A percentile compares a stretch with the other conserved stretches of the same genome.
Evolutionary conservation across 2,888 invertebrate genomes (phyloP).

Genomic region (Resseliella maxima): DNA sequence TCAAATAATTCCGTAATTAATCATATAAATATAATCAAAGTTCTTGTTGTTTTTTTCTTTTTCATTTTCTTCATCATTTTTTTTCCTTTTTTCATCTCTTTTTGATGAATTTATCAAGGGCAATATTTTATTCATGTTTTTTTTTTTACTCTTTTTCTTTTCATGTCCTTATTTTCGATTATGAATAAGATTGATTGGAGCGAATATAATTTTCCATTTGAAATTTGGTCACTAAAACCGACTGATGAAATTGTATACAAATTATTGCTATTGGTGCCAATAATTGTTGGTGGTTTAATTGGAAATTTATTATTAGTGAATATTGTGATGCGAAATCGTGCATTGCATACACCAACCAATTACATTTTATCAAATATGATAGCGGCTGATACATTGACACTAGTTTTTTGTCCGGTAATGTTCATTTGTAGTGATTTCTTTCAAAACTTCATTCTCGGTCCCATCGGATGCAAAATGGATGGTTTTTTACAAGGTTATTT

Average conservation of each 20-base stretch:
- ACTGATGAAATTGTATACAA: slow-evolving; percentile 73
- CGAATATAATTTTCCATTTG: slow-evolving; percentile 71
- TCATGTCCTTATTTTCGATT: neutral
- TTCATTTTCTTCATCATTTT: neutral
- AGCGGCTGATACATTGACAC: slow-evolving; percentile 74
- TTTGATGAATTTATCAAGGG: neutral
- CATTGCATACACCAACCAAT: slow-evolving; percentile 78
- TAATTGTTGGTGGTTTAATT: slow-evolving; percentile 75
- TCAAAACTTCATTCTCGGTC: slow-evolving; percentile 81
- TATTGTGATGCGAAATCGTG: slow-evolving; percentile 73
- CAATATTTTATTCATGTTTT: neutral
- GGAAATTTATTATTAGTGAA: slow-evolving; percentile 76
- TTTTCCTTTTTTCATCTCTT: no score
- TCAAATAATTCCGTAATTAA: slow-evolving; percentile 4
- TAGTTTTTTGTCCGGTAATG: slow-evolving; percentile 80
- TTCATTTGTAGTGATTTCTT: slow-evolving; percentile 80
- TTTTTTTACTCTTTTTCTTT: neutral
- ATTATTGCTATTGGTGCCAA: slow-evolving; percentile 71
- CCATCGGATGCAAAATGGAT: slow-evolving; percentile 80
- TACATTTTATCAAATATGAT: slow-evolving; percentile 81
- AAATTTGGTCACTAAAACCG: slow-evolving; percentile 75
- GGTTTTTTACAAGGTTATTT: slow-evolving; percentile 82
- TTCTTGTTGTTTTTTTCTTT: neutral
- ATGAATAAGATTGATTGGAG: slow-evolving; percentile 54
- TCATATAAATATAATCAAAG: neutral